These are phyloP conservation scores for Anguilla japonica DNA, from an alignment of 2,113 vertebrate species.

Conservation along the genomic window DNA sequence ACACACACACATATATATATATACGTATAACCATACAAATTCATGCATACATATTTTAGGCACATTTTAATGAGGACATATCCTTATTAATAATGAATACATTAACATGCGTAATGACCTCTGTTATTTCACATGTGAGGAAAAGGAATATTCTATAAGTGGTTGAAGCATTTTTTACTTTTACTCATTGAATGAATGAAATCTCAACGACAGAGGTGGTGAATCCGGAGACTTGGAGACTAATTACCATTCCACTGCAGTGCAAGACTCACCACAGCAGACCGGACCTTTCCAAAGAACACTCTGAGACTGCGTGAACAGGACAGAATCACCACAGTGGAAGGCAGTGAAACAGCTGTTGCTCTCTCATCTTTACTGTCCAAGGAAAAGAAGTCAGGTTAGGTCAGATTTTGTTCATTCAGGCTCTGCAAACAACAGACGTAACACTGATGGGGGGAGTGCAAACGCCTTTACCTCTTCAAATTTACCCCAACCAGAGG, in stretches of 20 bases:
- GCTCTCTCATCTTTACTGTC: not conserved
- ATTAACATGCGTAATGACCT: not conserved
- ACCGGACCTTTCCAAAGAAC: not conserved
- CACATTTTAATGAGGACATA: not conserved
- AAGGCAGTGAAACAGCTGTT: not conserved
- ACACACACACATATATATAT: too few species aligned
- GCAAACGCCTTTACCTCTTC: not conserved
- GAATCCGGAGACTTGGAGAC: not conserved
- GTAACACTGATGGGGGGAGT: not conserved
- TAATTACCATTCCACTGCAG: not conserved
- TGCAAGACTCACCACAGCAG: not conserved
- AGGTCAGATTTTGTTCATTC: not conserved
- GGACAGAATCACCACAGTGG: not conserved
- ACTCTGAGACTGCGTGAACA: not conserved
- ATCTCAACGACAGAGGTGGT: too few species aligned
- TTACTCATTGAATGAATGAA: not conserved
- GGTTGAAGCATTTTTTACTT: not conserved
- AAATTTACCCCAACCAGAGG: not conserved
- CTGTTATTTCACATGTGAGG: not conserved
- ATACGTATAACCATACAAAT: not conserved
- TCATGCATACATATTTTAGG: not conserved
- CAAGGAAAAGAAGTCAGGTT: not conserved
- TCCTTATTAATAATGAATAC: not conserved
- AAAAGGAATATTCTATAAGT: not conserved
- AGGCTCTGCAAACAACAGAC: not conserved